Base-by-base conservation (phyloP, 2,888 invertebrate genomes). In the Caenorhabditis panamensis region DNA sequence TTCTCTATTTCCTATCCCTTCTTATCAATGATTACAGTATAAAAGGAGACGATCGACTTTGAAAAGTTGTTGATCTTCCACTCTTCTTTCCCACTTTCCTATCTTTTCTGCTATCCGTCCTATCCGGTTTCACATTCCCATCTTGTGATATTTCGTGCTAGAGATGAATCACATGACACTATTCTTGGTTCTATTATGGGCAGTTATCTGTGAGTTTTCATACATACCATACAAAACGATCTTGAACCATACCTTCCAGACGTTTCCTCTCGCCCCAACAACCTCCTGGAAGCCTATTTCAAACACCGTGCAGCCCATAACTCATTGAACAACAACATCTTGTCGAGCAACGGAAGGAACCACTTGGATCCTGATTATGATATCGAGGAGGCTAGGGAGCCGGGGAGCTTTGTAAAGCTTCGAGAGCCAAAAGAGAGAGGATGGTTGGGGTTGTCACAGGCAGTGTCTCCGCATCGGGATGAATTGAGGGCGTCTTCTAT, bases 1-100 rank as follows among this genome's bases (percentile, higher is more conserved):
- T 56, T 36, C 20, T 13, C 58, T 59, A 41, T 66, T 53, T 2
- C 11, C 28, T 63, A 56, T 37, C 28, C 4, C 31, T 31, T 31
- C 31, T 31, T 31, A 31, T 31, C 31, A 31, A 4, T 31, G 31
- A 31, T 31, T 31, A 31, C 31, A 31, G 47, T 67, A 64, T 63
- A 72, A 47, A 72, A 63, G 31, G 49, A 44, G 31, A 16, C 31
- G 56, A 24, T 58, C 72, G 72, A 72, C 72, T 72, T 75, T 75
- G 66, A 75, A 75, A 75, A 75, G 75, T 75, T 75, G 75, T 75
- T 75, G 75, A 75, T 66, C 51, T 54, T 22, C 24, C 36, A 47
- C 16, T 58, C 11, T 56, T 24, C 49, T n/a, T 44, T 5, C 49
- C 22, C 31, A 31, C 22, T 37, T 51, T 56, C 41, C 61, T 49